Conservation (phyloP, 2,888 invertebrate genomes). For the Epinotia nisella region DNA sequence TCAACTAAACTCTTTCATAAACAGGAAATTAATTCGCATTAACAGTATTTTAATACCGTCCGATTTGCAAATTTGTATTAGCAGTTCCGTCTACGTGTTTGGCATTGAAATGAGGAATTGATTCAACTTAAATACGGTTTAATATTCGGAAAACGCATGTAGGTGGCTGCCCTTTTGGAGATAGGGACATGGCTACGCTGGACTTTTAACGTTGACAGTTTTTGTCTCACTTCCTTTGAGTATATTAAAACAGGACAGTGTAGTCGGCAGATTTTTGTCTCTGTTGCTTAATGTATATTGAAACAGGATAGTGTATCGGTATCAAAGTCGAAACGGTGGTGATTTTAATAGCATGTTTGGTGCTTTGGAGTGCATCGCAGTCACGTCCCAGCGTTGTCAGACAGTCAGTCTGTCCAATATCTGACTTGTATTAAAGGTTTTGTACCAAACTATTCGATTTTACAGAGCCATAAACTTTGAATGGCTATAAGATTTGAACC, state of each 20-base stretch:
- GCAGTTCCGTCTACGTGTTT: constrained; percentile 72
- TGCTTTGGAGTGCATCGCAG: constrained; percentile 33
- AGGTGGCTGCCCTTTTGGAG: constrained; percentile 38
- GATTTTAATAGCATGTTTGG: constrained; percentile 12
- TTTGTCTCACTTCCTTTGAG: constrained; percentile 5
- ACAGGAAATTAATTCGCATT: constrained; percentile 52
- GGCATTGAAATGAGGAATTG: constrained; percentile 55
- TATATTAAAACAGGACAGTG: neutral
- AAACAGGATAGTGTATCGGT: neutral
- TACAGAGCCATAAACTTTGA: constrained; percentile 7
- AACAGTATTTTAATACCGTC: constrained; percentile 76
- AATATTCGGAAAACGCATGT: constrained; percentile 42
- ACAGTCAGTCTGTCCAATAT: constrained; percentile 38
- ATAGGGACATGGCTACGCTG: neutral
- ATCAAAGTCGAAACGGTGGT: neutral
- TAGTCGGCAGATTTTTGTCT: neutral
- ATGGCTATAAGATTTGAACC: constrained; percentile 9
- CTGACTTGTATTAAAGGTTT: constrained; percentile 38
- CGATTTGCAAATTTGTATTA: constrained; percentile 67
- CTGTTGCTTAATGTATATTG: neutral
- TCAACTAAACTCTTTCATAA: constrained; percentile 20
- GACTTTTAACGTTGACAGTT: neutral
- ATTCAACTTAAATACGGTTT: constrained; percentile 32
- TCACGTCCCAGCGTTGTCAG: constrained; percentile 23
- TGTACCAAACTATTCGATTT: constrained; percentile 21